Percentiles rank a stretch among this genome's conserved stretches.
phyloP scores from a whole-genome alignment of 2,888 invertebrate species.

The Acholoe squamosa region DNA sequence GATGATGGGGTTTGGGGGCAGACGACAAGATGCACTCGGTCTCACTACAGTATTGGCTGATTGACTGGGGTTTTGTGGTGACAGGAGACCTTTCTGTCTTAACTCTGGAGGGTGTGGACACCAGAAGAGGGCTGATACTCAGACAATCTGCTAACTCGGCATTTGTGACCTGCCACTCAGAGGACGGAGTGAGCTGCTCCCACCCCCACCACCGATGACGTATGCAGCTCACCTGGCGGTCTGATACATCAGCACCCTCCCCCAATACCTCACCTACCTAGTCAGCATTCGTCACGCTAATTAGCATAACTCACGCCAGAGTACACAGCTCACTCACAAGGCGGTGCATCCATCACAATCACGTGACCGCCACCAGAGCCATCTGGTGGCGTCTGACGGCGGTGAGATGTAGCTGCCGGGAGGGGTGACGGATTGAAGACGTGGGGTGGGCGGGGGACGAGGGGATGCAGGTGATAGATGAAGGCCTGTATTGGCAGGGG shows the following conservation, averaged over 20 bases:
- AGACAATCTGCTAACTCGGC: neutral
- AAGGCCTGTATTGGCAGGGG: neutral
- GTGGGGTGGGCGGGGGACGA: neutral
- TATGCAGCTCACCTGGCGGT: constrained; percentile 19
- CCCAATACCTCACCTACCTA: constrained; percentile 8
- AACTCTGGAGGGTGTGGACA: neutral
- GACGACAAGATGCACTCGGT: too few relatives aligned
- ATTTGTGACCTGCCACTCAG: constrained; percentile 34
- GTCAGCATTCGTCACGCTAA: constrained; percentile 54
- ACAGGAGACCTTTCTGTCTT: too few relatives aligned
- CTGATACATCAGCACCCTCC: constrained; percentile 23
- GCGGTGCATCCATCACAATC: constrained; percentile 59
- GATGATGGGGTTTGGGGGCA: too few relatives aligned
- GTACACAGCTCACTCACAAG: constrained; percentile 51
- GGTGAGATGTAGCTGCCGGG: constrained; percentile 17
- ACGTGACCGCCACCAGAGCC: constrained; percentile 55
- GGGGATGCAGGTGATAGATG: constrained; percentile 30
- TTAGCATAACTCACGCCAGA: constrained; percentile 60
- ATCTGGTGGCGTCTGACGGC: constrained; percentile 43
- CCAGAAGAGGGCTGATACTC: neutral
- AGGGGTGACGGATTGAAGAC: constrained; percentile 39
- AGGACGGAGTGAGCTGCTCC: neutral
- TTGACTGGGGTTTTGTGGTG: too few relatives aligned
- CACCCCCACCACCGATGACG: neutral
- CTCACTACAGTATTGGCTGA: too few relatives aligned